These are phyloP conservation scores for Dicentrarchus labrax DNA, from an alignment of 2,113 vertebrate genomes.

Conservation along the genomic window DNA sequence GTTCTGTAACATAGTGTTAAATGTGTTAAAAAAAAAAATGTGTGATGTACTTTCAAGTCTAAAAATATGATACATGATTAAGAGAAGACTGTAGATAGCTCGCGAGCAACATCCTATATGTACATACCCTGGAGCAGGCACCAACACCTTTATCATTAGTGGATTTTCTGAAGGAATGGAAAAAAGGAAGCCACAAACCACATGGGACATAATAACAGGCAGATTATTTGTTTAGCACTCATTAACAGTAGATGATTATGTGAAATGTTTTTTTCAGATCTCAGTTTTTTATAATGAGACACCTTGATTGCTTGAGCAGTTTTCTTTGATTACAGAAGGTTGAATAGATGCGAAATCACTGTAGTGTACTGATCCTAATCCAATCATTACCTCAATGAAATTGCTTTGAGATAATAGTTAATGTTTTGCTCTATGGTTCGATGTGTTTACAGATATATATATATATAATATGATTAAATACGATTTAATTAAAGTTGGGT, in stretches of 20 bases:
- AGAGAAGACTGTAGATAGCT: neutral
- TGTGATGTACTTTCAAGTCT: neutral
- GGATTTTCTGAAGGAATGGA: neutral
- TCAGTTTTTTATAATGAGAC: conserved; percentile 1
- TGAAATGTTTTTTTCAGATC: neutral
- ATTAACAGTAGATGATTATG: neutral
- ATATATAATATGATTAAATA: neutral
- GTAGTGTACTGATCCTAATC: neutral
- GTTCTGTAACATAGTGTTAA: neutral
- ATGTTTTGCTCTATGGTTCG: neutral
- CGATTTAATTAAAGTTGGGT: neutral
- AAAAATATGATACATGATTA: neutral
- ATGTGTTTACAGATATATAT: neutral
- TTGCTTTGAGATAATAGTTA: neutral
- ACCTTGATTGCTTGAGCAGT: conserved; percentile 27
- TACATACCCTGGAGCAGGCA: neutral
- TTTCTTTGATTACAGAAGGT: conserved; percentile 31
- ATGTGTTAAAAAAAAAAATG: too few relatives aligned
- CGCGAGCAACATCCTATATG: neutral
- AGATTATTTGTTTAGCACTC: neutral
- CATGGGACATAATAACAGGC: neutral
- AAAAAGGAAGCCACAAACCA: neutral
- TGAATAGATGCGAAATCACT: conserved; percentile 9
- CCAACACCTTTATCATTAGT: neutral
- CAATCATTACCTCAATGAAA: neutral